These are phyloP conservation scores for Sebastolobus alascanus DNA, from an alignment of 2,797 vertebrate genomes.

Conservation along the genomic window DNA sequence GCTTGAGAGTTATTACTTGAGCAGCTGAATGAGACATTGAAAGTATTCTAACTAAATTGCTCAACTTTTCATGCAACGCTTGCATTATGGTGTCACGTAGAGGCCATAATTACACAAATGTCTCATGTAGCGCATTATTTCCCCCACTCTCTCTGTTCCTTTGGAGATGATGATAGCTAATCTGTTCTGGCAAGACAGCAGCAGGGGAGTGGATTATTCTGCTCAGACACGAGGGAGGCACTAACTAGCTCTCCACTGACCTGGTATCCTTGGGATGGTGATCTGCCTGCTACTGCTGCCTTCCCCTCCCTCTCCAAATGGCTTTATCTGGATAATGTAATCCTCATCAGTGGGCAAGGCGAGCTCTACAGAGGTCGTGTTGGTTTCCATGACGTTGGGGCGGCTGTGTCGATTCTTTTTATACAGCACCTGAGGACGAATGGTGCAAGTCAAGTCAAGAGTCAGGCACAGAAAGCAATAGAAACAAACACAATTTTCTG, in stretches of 20 bases:
- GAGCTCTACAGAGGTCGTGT: conserved; percentile 95
- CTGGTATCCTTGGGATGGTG: conserved; percentile 93
- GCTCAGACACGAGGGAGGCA: conserved; percentile 26
- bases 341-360: conserved; percentile 94
- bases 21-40: conserved; percentile 7
- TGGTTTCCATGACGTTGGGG: conserved; percentile 93
- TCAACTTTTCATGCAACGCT: conserved; percentile 20
- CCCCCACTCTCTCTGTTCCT: conserved; percentile 23
- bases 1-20: conserved; percentile 10
- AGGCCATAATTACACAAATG: conserved; percentile 39
- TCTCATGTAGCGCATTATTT: conserved; percentile 41
- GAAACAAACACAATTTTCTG: conserved; percentile 35
- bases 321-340: conserved; percentile 95
- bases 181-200: conserved; percentile 35
- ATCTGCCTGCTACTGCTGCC: conserved; percentile 96
- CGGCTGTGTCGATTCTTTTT: conserved; percentile 92
- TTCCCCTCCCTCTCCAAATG: conserved; percentile 96
- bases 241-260: conserved; percentile 74
- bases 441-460: background rate
- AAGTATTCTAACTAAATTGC: conserved; percentile 28
- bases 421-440: conserved; percentile 90
- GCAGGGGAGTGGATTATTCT: conserved; percentile 38
- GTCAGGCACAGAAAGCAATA: background rate
- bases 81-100: conserved; percentile 12
- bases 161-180: conserved; percentile 39